Percentiles rank a stretch among this genome's conserved stretches.
Conservation (phyloP, 2,888 invertebrate species). For the Cheilosia variabilis region DNA sequence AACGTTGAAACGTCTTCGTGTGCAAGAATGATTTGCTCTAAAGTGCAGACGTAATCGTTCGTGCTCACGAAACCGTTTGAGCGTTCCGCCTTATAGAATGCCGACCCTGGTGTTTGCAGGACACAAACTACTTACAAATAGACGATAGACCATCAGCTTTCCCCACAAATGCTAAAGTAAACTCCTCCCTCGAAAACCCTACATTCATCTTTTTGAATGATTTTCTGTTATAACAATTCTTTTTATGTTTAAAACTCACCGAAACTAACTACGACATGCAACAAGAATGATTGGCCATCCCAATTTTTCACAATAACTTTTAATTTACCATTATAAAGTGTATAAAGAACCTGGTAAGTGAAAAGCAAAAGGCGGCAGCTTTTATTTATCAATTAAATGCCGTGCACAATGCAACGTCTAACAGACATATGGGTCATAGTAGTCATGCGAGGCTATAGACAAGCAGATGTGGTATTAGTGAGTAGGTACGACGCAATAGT, state of each 20-base stretch:
- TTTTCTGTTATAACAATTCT: neutral
- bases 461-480: neutral
- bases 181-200: no score
- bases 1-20: no score
- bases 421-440: conserved; percentile 27
- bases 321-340: conserved; percentile 11
- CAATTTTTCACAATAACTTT: conserved; percentile 14
- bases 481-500: conserved; percentile 15
- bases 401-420: conserved; percentile 41
- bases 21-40: no score
- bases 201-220: neutral
- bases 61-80: no score
- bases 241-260: neutral
- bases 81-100: no score
- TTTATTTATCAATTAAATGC: conserved; percentile 41
- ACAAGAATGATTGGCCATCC: neutral
- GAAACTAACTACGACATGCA: neutral
- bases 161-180: no score
- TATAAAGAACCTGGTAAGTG: conserved; percentile 4
- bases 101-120: no score
- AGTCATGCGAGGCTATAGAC: conserved; percentile 25
- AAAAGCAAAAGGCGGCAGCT: conserved; percentile 33
- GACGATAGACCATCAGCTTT: no score
- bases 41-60: no score
- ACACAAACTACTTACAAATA: no score